These are phyloP conservation scores for Notarius quadriscutis DNA, from an alignment of 2,113 vertebrate species.

Conservation along the genomic window DNA sequence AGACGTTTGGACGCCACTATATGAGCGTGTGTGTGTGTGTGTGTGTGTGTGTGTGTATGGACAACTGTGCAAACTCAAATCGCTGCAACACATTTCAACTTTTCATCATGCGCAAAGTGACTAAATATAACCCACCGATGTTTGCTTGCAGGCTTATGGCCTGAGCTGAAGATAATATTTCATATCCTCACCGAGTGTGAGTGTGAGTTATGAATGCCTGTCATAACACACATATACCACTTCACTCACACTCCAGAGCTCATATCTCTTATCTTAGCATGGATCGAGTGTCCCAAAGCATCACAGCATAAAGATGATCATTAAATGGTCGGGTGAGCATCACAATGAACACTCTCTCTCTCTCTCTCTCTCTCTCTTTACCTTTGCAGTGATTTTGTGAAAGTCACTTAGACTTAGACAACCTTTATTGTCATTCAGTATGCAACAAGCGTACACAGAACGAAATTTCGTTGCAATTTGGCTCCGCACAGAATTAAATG, in stretches of 20 bases:
- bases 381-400: too few relatives aligned
- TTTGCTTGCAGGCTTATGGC: background rate
- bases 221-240: slow-evolving; percentile 20
- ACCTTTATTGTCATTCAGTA: too few relatives aligned
- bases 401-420: too few relatives aligned
- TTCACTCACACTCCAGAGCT: slow-evolving; percentile 9
- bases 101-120: slow-evolving; percentile 27
- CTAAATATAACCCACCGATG: slow-evolving; percentile 22
- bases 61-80: slow-evolving; percentile 24
- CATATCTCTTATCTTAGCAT: background rate
- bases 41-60: background rate
- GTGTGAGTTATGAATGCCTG: background rate
- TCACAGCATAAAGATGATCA: background rate
- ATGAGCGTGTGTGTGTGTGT: too few relatives aligned
- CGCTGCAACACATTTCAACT: background rate
- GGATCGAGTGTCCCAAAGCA: background rate
- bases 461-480: too few relatives aligned
- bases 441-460: too few relatives aligned
- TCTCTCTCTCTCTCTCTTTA: too few relatives aligned
- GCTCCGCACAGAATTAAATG: background rate
- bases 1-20: too few relatives aligned
- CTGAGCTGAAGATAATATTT: slow-evolving; percentile 28
- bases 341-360: background rate
- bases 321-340: background rate
- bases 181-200: background rate